These are phyloP conservation scores for Ramphastos sulfuratus DNA, from an alignment of 2,113 vertebrate species.

Conservation along the genomic window DNA sequence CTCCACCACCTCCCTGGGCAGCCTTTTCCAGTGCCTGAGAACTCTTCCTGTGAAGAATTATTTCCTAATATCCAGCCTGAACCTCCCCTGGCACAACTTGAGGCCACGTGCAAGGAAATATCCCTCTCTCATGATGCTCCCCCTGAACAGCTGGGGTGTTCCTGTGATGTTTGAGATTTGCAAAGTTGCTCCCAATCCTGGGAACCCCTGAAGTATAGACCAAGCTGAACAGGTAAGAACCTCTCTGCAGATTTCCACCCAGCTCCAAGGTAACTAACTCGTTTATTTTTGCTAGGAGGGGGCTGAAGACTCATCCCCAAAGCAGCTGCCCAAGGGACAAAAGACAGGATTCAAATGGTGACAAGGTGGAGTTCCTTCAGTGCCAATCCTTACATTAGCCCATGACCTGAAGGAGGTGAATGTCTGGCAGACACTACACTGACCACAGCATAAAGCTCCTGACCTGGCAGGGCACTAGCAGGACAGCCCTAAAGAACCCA, in stretches of 20 bases:
- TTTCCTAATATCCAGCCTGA: too few relatives aligned
- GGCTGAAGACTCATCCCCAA: background rate
- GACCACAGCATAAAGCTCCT: background rate
- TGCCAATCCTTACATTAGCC: background rate
- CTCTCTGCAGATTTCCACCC: background rate
- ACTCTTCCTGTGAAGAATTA: too few relatives aligned
- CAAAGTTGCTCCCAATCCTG: background rate
- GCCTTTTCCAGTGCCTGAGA: too few relatives aligned
- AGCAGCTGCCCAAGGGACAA: background rate
- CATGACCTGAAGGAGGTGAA: background rate
- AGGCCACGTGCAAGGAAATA: background rate
- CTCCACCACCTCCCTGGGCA: too few relatives aligned
- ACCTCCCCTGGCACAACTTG: too few relatives aligned
- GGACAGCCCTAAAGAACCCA: background rate
- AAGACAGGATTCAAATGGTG: background rate
- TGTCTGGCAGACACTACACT: background rate
- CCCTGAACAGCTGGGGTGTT: background rate
- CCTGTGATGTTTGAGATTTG: background rate
- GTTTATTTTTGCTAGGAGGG: background rate
- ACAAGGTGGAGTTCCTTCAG: background rate
- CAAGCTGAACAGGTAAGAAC: background rate
- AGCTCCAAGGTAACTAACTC: background rate
- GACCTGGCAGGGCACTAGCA: accelerated
- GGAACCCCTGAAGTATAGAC: background rate
- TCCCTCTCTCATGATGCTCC: background rate